A percentile compares a stretch with the other conserved stretches of the same genome.
Evolutionary conservation across 1,140 invertebrate species (phyloP).

Genomic region (Triops cancriformis): DNA sequence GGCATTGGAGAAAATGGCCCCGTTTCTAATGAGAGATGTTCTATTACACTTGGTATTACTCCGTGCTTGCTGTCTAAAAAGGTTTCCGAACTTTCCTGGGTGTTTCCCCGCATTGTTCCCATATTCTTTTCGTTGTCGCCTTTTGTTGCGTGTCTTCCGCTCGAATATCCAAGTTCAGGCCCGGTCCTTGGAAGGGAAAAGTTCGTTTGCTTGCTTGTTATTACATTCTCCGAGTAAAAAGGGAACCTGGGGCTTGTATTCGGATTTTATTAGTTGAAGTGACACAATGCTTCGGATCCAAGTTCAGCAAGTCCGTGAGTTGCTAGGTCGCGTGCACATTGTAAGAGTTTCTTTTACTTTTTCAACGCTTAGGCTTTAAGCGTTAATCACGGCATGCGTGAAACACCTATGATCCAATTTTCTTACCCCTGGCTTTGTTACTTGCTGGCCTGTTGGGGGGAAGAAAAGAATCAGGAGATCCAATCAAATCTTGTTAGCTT

Average conservation of each 20-base stretch:
- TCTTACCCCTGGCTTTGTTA: background rate
- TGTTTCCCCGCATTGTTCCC: background rate
- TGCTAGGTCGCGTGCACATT: background rate
- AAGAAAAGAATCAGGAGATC: background rate
- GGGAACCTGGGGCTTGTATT: background rate
- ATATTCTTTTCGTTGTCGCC: background rate
- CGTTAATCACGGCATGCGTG: background rate
- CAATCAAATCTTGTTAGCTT: constrained; percentile 14
- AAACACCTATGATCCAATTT: background rate
- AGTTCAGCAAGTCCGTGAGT: background rate
- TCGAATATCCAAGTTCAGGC: background rate
- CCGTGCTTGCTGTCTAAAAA: background rate
- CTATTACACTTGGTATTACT: background rate
- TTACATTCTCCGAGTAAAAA: background rate
- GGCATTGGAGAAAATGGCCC: background rate
- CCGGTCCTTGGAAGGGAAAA: background rate
- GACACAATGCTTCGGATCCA: background rate
- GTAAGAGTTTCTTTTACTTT: background rate
- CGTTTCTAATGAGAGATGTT: background rate
- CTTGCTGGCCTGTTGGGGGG: background rate
- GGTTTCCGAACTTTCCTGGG: background rate
- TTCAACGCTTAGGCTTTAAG: background rate
- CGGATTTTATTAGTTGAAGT: background rate
- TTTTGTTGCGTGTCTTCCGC: background rate
- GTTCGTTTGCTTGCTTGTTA: background rate